Evolutionary conservation across 2,797 vertebrate genomes (phyloP).

Genomic region (Heterohyrax brucei): DNA sequence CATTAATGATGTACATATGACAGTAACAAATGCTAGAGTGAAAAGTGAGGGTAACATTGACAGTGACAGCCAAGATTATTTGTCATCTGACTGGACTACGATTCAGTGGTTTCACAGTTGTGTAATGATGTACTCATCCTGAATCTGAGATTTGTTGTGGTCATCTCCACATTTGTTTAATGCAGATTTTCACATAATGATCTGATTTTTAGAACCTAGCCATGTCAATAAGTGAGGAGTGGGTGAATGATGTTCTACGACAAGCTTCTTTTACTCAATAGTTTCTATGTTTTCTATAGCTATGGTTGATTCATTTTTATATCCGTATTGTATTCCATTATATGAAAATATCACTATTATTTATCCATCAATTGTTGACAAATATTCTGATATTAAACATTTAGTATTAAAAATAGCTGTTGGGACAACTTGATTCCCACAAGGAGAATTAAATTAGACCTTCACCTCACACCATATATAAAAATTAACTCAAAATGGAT

Average conservation of each 20-base stretch:
- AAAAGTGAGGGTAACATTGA: too few species aligned
- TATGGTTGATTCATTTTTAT: not conserved
- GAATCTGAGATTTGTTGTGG: too few species aligned
- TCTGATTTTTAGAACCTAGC: too few species aligned
- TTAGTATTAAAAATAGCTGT: slow-evolving; percentile 24
- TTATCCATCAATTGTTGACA: not conserved
- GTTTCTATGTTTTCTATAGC: not conserved
- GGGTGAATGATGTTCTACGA: not conserved
- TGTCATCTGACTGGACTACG: too few species aligned
- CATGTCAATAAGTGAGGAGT: not conserved
- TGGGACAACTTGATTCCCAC: not conserved
- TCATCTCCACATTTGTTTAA: too few species aligned
- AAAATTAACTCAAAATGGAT: not conserved
- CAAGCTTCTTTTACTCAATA: not conserved
- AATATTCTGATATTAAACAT: not conserved
- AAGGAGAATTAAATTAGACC: not conserved
- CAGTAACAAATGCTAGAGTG: too few species aligned
- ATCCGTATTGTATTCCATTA: not conserved
- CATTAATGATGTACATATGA: too few species aligned
- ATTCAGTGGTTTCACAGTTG: too few species aligned
- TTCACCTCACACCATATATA: not conserved
- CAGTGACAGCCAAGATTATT: too few species aligned
- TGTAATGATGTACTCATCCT: too few species aligned
- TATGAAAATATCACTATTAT: not conserved
- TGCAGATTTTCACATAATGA: too few species aligned